A percentile compares a stretch with the other conserved stretches of the same genome.
These are phyloP conservation scores for Uloborus diversus DNA, from an alignment of 1,140 invertebrate species.

Conservation along the genomic window DNA sequence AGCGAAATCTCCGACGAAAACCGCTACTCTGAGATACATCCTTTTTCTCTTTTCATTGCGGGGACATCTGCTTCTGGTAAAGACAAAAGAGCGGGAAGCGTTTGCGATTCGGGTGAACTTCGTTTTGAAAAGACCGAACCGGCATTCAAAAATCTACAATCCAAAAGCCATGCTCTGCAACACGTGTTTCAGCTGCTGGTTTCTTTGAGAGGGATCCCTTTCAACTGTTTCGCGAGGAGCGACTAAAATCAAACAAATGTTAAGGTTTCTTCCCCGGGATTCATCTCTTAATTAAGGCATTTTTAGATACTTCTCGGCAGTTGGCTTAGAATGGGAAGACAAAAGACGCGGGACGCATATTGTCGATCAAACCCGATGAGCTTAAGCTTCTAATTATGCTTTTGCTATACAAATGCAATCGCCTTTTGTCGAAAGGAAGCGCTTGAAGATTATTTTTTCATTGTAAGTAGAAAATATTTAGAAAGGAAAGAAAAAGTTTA, in stretches of 20 bases:
- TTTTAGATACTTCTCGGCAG: constrained; percentile 1
- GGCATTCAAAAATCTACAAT: constrained; percentile 21
- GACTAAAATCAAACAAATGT: constrained; percentile 39
- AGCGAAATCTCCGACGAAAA: too few species aligned
- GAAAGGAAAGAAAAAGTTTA: too few species aligned
- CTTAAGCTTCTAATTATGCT: constrained; percentile 14
- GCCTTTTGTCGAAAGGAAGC: constrained; percentile 6
- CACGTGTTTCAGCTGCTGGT: constrained; percentile 4
- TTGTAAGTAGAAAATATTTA: too few species aligned
- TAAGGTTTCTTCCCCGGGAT: neutral
- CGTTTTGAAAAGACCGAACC: constrained; percentile 4
- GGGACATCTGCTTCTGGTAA: constrained; percentile 18
- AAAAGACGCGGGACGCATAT: neutral
- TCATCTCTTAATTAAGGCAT: constrained; percentile 34
- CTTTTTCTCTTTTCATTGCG: neutral
- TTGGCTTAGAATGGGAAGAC: neutral
- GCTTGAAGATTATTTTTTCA: too few species aligned
- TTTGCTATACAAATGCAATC: neutral
- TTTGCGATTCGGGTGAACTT: neutral
- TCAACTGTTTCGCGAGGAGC: neutral
- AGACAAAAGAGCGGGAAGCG: constrained; percentile 14
- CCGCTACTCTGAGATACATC: too few species aligned
- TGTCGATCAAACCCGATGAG: neutral
- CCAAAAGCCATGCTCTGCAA: neutral
- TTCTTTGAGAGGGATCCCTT: neutral